A percentile compares a stretch with the other conserved stretches of the same genome.
These are phyloP conservation scores for Ophion ventricosus DNA, from an alignment of 2,888 invertebrate species.

Conservation along the genomic window DNA sequence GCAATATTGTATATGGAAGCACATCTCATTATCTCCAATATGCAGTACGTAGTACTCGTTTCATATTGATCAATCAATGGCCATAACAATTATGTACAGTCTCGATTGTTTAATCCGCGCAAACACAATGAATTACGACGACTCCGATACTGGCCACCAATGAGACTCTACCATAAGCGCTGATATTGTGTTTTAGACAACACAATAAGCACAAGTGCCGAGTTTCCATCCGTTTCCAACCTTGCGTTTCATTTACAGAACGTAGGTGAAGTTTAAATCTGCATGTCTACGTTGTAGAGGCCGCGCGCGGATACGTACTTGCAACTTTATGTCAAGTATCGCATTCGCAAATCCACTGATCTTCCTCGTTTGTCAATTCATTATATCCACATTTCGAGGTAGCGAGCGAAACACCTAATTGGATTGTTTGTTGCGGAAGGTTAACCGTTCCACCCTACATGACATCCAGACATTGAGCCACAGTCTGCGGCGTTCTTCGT, in stretches of 20 bases:
- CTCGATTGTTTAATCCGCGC: neutral
- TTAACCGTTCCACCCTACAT: conserved; percentile 6
- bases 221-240: neutral
- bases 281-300: neutral
- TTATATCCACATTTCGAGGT: conserved; percentile 71
- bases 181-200: conserved; percentile 29
- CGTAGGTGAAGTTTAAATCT: neutral
- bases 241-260: neutral
- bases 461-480: neutral
- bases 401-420: conserved; percentile 49
- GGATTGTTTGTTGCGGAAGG: conserved; percentile 26
- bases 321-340: neutral
- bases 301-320: neutral
- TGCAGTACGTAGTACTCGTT: neutral
- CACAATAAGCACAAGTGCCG: conserved; percentile 31
- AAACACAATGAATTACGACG: conserved; percentile 13
- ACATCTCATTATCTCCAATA: neutral
- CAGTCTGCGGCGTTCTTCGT: conserved; percentile 12
- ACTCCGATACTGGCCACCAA: conserved; percentile 8
- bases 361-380: conserved; percentile 73
- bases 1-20: neutral
- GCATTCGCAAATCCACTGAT: conserved; percentile 49
- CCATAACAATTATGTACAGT: conserved; percentile 1
- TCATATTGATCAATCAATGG: conserved; percentile 20
- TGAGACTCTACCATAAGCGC: conserved; percentile 13